Evolutionary conservation across 1,140 invertebrate genomes (phyloP), one percentile per base, ranked within the genome.

Genomic region (Cydia strobilella): DNA sequence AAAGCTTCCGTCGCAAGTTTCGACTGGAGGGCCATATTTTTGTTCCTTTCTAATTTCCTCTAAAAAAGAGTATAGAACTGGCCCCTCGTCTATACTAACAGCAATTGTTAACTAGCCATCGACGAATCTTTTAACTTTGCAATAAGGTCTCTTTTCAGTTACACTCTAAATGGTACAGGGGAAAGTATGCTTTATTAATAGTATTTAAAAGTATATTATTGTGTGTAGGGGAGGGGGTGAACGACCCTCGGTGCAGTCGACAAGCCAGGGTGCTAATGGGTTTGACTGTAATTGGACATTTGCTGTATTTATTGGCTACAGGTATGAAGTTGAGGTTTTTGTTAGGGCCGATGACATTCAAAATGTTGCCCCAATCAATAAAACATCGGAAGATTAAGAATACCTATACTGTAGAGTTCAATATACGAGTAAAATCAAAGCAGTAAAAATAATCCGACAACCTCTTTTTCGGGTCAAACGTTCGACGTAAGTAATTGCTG

Each of bases 181-280:
- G 6, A 75, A 69, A 69, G 0, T 69, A 27, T 51, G 27, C 65
- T 27, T 25, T 75, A 71, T 12, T 6, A 27, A 10, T 39, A 27
- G 2, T 2, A 69, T 12, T 39, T n/a, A 18, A 69, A 23, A 27
- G 48, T 10, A n/a, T 39, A 75, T 71, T 13, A 69, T 69, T 12
- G 74, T 48, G 54, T 71, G 35, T 6, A 27, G 25, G 2, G 31
- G 15, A 12, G 42, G 81, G 79, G 81, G 79, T 82, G 81, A 83
- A 79, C 76, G 80, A 79, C 80, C 82, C 80, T 72, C 73, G 63
- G 51, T 66, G 74, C 72, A 74, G 77, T 48, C 73, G 72, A 72
- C 74, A 78, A 78, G 77, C 71, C 75, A 76, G 72, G 54, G 27
- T 42, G 74, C 66, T 75, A 75, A 75, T 75, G 74, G 74, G 27